Evolutionary conservation across 2,797 vertebrate species (phyloP).

Genomic region (Lepilemur septentrionalis): DNA sequence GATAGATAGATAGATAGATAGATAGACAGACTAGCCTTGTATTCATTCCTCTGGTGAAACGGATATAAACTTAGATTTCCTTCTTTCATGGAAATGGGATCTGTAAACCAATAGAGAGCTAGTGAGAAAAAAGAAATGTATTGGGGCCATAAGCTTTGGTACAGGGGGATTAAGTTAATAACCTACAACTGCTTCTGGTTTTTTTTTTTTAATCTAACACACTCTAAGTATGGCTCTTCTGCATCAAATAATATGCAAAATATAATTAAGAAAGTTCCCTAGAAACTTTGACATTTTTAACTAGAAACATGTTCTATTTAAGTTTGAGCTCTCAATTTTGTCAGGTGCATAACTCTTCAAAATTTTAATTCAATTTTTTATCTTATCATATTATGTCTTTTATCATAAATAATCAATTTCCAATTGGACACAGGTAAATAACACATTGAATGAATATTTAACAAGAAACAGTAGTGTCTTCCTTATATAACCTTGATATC

Average conservation of each 20-base stretch:
- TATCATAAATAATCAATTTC: neutral
- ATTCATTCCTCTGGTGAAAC: neutral
- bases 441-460: neutral
- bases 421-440: neutral
- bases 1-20: neutral
- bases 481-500: neutral
- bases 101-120: neutral
- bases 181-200: neutral
- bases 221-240: neutral
- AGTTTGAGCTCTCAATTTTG: constrained; percentile 21
- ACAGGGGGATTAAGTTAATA: neutral
- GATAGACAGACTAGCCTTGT: neutral
- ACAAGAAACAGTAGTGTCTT: neutral
- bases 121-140: neutral
- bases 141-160: neutral
- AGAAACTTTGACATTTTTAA: neutral
- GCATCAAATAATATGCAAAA: constrained; percentile 26
- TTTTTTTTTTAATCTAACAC: neutral
- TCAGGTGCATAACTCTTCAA: neutral
- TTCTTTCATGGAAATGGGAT: neutral
- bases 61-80: neutral
- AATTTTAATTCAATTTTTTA: neutral
- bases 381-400: neutral
- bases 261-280: constrained; percentile 5
- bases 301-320: neutral